A percentile compares a stretch with the other conserved stretches of the same genome.
phyloP scores from a whole-genome alignment of 2,113 vertebrate genomes.

The Amphilophus citrinellus region DNA sequence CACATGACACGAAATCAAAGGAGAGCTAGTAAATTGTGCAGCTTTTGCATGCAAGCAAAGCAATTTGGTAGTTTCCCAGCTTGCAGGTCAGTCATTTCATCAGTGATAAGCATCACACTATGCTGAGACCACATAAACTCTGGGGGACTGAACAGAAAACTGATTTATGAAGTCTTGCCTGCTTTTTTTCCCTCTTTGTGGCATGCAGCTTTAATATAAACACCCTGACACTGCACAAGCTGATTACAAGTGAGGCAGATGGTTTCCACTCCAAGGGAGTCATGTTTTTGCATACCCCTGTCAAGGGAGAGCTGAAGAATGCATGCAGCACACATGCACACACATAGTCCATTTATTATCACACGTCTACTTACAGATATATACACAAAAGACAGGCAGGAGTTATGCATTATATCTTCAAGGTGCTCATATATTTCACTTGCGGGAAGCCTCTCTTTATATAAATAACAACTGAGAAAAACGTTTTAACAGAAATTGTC shows the following conservation, averaged over 20 bases:
- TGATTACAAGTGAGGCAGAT: constrained; percentile 75
- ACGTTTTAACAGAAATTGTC: not conserved
- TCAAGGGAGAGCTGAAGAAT: constrained; percentile 61
- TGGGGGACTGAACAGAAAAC: constrained; percentile 41
- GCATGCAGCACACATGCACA: constrained; percentile 12
- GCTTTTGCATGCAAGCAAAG: not conserved
- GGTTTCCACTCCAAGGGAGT: constrained; percentile 68
- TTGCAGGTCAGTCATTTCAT: constrained; percentile 32
- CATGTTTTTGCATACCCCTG: constrained; percentile 75
- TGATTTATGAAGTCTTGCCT: constrained; percentile 60
- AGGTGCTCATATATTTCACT: not conserved
- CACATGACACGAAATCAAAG: not conserved
- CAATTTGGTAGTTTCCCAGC: constrained; percentile 7
- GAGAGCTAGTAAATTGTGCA: not conserved
- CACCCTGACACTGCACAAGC: constrained; percentile 70
- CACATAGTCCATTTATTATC: not conserved
- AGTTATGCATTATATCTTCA: not conserved
- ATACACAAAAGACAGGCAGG: not conserved
- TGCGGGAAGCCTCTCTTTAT: not conserved
- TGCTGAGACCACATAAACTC: constrained; percentile 19
- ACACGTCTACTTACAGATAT: not conserved
- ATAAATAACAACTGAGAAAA: constrained; percentile 2
- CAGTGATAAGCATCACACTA: constrained; percentile 44
- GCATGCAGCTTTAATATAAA: constrained; percentile 71
- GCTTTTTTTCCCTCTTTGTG: constrained; percentile 22